phyloP scores from a whole-genome alignment of 1,140 invertebrate genomes.

The Drosophila neocordata region DNA sequence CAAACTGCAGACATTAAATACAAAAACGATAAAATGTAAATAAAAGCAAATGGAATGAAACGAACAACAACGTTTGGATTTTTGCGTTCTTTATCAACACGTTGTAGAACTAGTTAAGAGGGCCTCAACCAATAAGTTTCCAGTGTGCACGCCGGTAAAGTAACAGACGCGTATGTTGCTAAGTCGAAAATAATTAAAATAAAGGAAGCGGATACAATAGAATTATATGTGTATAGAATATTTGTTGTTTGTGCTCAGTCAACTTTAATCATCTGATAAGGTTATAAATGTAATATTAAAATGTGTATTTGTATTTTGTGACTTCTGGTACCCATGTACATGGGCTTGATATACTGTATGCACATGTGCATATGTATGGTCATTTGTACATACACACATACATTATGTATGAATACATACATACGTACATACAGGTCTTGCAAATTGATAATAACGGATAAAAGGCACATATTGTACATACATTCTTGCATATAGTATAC shows the following conservation, averaged over 20 bases:
- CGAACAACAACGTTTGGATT: background rate
- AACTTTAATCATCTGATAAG: background rate
- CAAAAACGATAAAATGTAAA: background rate
- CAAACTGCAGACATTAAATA: too few relatives aligned
- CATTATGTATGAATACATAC: background rate
- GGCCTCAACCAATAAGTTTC: background rate
- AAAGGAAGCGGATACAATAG: background rate
- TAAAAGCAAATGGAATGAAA: conserved; percentile 1
- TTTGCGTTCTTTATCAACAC: background rate
- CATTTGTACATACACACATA: background rate
- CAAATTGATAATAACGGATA: conserved; percentile 20
- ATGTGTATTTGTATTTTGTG: background rate
- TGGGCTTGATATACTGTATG: background rate
- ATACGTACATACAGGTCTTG: conserved; percentile 4
- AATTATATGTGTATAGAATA: background rate
- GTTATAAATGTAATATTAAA: background rate
- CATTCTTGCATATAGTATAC: background rate
- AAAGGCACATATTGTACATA: conserved; percentile 6
- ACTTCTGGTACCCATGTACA: conserved; percentile 1
- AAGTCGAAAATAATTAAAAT: conserved; percentile 16
- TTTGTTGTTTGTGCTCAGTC: background rate
- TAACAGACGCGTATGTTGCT: conserved; percentile 36
- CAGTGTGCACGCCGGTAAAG: conserved; percentile 40
- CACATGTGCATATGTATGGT: background rate
- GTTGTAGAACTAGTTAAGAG: conserved; percentile 8